Evolutionary conservation across 2,797 vertebrate species (phyloP).

Genomic region (Bothrops alternatus): DNA sequence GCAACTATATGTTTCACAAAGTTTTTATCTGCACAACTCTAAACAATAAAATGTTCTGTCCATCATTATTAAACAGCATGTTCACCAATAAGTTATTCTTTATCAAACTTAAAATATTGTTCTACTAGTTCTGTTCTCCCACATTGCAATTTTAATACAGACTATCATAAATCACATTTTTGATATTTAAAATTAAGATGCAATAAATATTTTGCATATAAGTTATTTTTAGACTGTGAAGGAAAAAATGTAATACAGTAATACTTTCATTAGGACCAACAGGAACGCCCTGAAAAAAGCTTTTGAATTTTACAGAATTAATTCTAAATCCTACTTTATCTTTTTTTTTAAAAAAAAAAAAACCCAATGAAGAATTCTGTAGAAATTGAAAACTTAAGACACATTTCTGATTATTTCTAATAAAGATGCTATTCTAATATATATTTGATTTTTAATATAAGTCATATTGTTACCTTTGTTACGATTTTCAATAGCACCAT

Average conservation of each 20-base stretch:
- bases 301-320: neutral
- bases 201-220: neutral
- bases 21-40: neutral
- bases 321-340: neutral
- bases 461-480: slow-evolving; percentile 88
- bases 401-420: neutral
- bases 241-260: neutral
- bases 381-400: neutral
- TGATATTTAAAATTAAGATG: neutral
- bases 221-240: neutral
- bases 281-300: neutral
- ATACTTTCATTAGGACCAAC: neutral
- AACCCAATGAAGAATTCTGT: neutral
- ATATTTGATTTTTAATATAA: neutral
- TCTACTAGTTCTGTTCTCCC: neutral
- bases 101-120: neutral
- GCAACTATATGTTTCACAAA: neutral
- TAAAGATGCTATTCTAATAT: neutral
- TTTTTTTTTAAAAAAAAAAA: neutral
- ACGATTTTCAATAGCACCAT: slow-evolving; percentile 91
- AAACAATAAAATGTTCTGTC: neutral
- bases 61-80: neutral
- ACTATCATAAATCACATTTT: neutral
- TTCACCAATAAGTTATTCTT: neutral
- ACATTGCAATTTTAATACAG: neutral